A percentile compares a stretch with the other conserved stretches of the same genome.
Conservation (phyloP, 2,888 invertebrate species). For the Frankliniella intonsa region DNA sequence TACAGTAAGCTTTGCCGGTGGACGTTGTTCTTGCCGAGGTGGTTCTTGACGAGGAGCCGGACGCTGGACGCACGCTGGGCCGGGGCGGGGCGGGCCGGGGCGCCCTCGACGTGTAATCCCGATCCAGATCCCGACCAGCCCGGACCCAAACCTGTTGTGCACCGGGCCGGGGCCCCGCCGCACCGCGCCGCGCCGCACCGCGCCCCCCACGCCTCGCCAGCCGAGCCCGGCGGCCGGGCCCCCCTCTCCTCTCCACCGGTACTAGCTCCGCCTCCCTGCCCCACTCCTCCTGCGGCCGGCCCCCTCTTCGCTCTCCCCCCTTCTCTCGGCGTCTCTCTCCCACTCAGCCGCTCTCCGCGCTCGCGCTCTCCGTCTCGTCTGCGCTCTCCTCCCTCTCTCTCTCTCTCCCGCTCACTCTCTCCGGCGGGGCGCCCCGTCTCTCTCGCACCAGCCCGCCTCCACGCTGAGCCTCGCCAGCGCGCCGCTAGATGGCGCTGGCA, state of each 20-base stretch:
- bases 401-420: not conserved
- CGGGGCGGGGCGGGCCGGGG: no score
- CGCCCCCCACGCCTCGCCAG: not conserved
- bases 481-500: slow-evolving; percentile 3
- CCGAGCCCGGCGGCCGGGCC: not conserved
- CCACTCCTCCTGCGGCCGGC: not conserved
- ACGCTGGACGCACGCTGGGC: no score
- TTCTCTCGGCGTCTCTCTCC: not conserved
- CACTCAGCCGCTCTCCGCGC: not conserved
- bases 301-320: not conserved
- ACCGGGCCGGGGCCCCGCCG: no score
- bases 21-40: no score
- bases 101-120: no score
- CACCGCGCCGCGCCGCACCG: no score
- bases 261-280: not conserved
- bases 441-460: not conserved
- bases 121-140: no score
- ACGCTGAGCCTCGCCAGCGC: not conserved
- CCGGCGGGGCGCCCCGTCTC: not conserved
- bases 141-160: no score
- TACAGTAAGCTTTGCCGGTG: no score
- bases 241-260: not conserved
- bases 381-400: slow-evolving; percentile 7
- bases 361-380: not conserved
- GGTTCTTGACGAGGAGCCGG: no score